phyloP scores from a whole-genome alignment of 1,140 invertebrate species.

The Dysdera silvatica region DNA sequence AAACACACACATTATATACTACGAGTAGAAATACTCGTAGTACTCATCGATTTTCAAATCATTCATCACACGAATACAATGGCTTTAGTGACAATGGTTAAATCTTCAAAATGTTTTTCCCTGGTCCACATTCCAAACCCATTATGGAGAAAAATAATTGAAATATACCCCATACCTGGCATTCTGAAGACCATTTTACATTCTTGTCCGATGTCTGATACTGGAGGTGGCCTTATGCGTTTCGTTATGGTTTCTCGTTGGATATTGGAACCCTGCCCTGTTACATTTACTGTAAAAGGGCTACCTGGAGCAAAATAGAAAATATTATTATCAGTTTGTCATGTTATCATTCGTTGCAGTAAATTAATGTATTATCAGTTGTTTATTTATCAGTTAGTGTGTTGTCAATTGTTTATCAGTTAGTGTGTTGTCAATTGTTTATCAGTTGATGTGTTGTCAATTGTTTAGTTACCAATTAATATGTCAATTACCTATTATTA shows the following conservation, averaged over 20 bases:
- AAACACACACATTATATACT: neutral
- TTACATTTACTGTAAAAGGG: conserved; percentile 82
- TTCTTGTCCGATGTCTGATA: conserved; percentile 81
- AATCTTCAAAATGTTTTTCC: too few relatives aligned
- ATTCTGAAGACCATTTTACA: conserved; percentile 94
- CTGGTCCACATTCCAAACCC: neutral
- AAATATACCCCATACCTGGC: conserved; percentile 48
- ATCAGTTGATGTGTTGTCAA: too few relatives aligned
- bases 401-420: too few relatives aligned
- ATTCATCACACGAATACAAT: too few relatives aligned
- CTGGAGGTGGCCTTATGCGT: conserved; percentile 80
- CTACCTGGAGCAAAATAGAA: conserved; percentile 50
- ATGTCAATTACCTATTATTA: too few relatives aligned
- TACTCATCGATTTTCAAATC: too few relatives aligned
- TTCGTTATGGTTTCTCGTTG: conserved; percentile 82
- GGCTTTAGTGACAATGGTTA: too few relatives aligned
- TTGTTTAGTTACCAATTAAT: too few relatives aligned
- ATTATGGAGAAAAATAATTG: neutral
- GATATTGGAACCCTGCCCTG: conserved; percentile 77
- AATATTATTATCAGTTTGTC: neutral
- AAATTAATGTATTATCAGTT: neutral
- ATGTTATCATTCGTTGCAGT: neutral
- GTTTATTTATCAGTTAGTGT: too few relatives aligned
- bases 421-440: too few relatives aligned
- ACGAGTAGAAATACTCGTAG: too few relatives aligned